These are phyloP conservation scores for Petroica traversi DNA, from an alignment of 2,113 vertebrate species.

Conservation along the genomic window DNA sequence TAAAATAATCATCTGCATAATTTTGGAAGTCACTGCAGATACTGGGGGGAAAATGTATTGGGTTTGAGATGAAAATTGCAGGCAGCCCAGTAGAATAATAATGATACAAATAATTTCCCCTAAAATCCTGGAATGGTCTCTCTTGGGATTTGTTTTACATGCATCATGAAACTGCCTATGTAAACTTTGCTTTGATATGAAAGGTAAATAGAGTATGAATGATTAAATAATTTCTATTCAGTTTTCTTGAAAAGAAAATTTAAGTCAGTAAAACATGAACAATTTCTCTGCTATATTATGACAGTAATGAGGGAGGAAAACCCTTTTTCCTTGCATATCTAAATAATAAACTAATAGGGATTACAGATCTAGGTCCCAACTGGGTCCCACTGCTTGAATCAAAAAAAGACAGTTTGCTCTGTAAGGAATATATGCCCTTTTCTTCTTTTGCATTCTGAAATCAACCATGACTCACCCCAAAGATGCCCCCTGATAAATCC, in stretches of 20 bases:
- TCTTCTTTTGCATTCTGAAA: not conserved
- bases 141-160: slow-evolving; percentile 51
- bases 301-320: not conserved
- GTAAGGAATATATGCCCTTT: not conserved
- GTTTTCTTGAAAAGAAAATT: slow-evolving; percentile 40
- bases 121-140: slow-evolving; percentile 37
- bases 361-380: not conserved
- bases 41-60: slow-evolving; percentile 11
- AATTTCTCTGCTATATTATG: not conserved
- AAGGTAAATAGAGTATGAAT: slow-evolving; percentile 72
- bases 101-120: slow-evolving; percentile 56
- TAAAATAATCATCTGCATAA: slow-evolving; percentile 55
- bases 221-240: slow-evolving; percentile 66
- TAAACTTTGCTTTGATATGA: slow-evolving; percentile 46
- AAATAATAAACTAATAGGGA: not conserved
- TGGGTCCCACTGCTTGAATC: not conserved
- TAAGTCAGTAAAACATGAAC: slow-evolving; percentile 3
- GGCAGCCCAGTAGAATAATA: slow-evolving; percentile 43
- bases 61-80: slow-evolving; percentile 61
- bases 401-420: not conserved
- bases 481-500: not conserved
- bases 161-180: slow-evolving; percentile 39
- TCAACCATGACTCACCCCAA: not conserved
- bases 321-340: not conserved
- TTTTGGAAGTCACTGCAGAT: slow-evolving; percentile 54